Percentiles rank a stretch among this genome's conserved stretches.
Conservation (phyloP, 2,797 vertebrate genomes). For the Anguilla pacifica region DNA sequence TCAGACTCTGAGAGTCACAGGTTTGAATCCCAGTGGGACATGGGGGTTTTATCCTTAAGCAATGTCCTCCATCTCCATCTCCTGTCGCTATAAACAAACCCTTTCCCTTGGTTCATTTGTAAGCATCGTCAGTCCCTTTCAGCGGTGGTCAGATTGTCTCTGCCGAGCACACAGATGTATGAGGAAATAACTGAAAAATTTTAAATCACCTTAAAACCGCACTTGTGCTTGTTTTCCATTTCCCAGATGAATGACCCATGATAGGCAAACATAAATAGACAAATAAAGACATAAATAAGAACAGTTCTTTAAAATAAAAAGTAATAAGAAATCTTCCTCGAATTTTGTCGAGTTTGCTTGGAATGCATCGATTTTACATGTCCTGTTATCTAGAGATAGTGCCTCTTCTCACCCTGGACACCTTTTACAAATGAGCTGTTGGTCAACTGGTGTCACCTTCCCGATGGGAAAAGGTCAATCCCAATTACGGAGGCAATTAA, state of each 20-base stretch:
- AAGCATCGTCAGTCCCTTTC: neutral
- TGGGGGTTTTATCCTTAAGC: neutral
- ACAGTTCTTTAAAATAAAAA: constrained; percentile 4
- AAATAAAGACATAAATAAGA: neutral
- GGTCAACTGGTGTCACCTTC: neutral
- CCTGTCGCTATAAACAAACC: neutral
- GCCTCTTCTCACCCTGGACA: neutral
- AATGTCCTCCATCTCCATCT: neutral
- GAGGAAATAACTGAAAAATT: neutral
- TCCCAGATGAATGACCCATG: constrained; percentile 18
- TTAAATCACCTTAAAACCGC: neutral
- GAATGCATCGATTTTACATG: neutral
- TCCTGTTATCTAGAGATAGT: neutral
- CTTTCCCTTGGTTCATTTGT: neutral
- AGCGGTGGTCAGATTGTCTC: neutral
- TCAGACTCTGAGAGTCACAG: neutral
- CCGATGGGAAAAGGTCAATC: constrained; percentile 18
- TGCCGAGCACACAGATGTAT: constrained; percentile 1
- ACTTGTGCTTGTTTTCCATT: neutral
- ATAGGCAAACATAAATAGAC: neutral
- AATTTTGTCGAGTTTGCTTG: neutral
- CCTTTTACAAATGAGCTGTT: neutral
- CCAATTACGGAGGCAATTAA: constrained; percentile 18
- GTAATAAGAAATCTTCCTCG: neutral
- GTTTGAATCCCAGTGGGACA: neutral